These are phyloP conservation scores for Etheostoma spectabile DNA, from an alignment of 2,113 vertebrate genomes.

Conservation along the genomic window DNA sequence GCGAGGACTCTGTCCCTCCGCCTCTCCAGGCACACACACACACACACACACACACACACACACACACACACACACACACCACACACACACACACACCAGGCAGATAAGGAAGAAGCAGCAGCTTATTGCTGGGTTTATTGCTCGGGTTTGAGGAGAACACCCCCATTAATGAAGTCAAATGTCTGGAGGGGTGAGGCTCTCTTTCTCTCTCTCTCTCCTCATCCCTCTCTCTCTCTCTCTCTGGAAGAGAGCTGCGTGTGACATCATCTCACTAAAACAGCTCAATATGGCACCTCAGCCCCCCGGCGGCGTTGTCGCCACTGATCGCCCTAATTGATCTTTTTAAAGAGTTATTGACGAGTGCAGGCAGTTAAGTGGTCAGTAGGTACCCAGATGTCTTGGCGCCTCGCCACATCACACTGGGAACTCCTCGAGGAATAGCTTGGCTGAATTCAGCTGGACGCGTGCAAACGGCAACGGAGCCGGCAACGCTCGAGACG, in stretches of 20 bases:
- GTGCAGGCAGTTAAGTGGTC: conserved; percentile 69
- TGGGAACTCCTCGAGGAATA: conserved; percentile 31
- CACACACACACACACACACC: neutral
- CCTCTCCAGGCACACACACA: neutral
- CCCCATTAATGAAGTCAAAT: conserved; percentile 69
- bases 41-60: neutral
- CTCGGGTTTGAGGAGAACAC: conserved; percentile 54
- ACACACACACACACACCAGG: neutral
- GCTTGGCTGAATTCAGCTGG: conserved; percentile 30
- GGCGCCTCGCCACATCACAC: neutral
- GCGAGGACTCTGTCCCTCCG: neutral
- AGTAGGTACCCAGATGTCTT: conserved; percentile 49
- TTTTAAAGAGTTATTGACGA: conserved; percentile 78
- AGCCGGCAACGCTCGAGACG: too few species aligned
- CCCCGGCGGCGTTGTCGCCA: conserved; percentile 54
- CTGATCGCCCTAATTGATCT: conserved; percentile 75
- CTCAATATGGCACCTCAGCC: conserved; percentile 62
- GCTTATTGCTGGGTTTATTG: conserved; percentile 50
- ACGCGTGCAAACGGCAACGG: neutral
- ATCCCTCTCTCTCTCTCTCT: conserved; percentile 30
- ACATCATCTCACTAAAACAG: conserved; percentile 68
- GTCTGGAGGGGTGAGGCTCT: conserved; percentile 49
- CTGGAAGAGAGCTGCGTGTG: conserved; percentile 33
- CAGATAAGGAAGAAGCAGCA: conserved; percentile 28
- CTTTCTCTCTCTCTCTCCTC: conserved; percentile 29